These are phyloP conservation scores for Drosophila serrata DNA, from an alignment of 1,140 invertebrate genomes.

Conservation along the genomic window DNA sequence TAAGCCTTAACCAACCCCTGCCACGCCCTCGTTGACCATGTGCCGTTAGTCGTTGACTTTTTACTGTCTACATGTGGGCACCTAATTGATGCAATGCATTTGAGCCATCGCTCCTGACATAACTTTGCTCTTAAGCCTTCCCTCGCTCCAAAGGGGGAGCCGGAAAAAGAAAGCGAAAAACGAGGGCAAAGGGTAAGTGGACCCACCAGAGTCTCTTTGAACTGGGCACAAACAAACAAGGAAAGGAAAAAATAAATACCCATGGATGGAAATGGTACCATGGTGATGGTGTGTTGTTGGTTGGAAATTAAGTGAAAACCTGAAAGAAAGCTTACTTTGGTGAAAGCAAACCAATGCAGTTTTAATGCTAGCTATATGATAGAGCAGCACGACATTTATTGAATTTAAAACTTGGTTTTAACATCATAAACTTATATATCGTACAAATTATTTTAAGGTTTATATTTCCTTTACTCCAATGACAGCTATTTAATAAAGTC, in stretches of 20 bases:
- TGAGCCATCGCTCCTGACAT: constrained; percentile 34
- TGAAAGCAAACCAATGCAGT: neutral
- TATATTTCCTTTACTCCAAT: too few species aligned
- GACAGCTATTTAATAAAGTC: too few species aligned
- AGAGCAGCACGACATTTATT: too few species aligned
- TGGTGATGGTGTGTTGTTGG: too few species aligned
- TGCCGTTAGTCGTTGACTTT: constrained; percentile 48
- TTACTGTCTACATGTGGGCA: constrained; percentile 53
- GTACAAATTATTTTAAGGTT: too few species aligned
- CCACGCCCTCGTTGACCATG: constrained; percentile 25
- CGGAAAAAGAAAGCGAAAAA: constrained; percentile 16
- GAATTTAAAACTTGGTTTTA: too few species aligned
- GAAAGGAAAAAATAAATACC: neutral
- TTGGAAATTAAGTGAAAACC: neutral
- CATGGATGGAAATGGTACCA: neutral
- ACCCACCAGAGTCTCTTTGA: neutral
- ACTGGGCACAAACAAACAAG: neutral
- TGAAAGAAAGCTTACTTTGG: neutral
- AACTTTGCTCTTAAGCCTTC: constrained; percentile 50
- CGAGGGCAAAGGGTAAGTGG: constrained; percentile 2
- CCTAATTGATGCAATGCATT: constrained; percentile 55
- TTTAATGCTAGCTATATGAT: too few species aligned
- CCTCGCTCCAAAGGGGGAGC: neutral
- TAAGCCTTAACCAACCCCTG: constrained; percentile 19
- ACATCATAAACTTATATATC: too few species aligned